Percentiles rank a stretch among this genome's conserved stretches.
Conservation (phyloP, 1,140 invertebrate genomes). For the Drosophila bocqueti region DNA sequence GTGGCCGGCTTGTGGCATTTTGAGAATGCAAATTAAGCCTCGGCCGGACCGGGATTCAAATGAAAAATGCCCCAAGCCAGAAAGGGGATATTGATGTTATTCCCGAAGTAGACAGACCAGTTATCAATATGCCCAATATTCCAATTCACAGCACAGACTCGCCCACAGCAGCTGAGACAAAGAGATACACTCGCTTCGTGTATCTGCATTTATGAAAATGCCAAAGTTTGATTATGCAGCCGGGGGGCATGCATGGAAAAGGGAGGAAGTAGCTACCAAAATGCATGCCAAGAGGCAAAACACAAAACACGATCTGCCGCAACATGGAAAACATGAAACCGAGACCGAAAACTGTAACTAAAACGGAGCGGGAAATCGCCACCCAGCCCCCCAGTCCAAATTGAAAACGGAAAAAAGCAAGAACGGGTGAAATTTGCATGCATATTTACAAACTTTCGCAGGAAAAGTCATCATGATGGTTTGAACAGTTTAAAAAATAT, state of each 20-base stretch:
- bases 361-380: conserved; percentile 52
- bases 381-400: conserved; percentile 51
- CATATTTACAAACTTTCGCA: conserved; percentile 78
- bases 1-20: conserved; percentile 29
- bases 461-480: conserved; percentile 55
- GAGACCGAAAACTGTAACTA: conserved; percentile 81
- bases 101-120: conserved; percentile 25
- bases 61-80: conserved; percentile 47
- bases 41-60: conserved; percentile 30
- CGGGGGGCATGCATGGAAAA: conserved; percentile 2
- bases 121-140: conserved; percentile 59
- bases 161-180: conserved; percentile 44
- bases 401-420: conserved; percentile 55
- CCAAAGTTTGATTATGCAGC: conserved; percentile 69
- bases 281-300: conserved; percentile 68
- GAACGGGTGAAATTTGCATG: conserved; percentile 73
- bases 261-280: conserved; percentile 57
- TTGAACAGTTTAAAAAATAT: conserved; percentile 13
- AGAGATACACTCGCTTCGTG: conserved; percentile 42
- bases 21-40: conserved; percentile 67
- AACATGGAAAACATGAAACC: conserved; percentile 79
- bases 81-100: conserved; percentile 47
- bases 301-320: conserved; percentile 50
- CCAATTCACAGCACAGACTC: conserved; percentile 46
- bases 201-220: conserved; percentile 72